Evolutionary conservation across 2,797 vertebrate species (phyloP).

Genomic region (Heterohyrax brucei): DNA sequence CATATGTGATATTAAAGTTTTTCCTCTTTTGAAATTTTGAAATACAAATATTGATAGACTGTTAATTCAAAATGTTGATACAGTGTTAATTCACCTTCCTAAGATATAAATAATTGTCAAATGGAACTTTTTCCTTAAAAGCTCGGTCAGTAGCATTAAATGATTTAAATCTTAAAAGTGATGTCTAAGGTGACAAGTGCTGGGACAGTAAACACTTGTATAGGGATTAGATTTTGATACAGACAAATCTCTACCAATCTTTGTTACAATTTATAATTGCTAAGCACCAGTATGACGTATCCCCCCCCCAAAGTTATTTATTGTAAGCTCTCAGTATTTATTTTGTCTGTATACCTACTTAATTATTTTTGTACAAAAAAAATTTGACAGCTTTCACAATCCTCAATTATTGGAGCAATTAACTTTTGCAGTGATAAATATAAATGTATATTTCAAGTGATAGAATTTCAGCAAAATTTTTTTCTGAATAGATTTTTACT

Average conservation of each 20-base stretch:
- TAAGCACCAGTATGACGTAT: background rate
- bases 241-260: background rate
- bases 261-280: constrained; percentile 36
- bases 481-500: background rate
- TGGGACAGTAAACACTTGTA: background rate
- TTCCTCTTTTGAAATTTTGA: background rate
- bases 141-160: background rate
- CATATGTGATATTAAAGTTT: background rate
- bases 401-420: background rate
- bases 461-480: background rate
- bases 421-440: background rate
- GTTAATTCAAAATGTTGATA: background rate
- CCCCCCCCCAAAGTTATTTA: background rate
- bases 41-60: background rate
- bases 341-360: background rate
- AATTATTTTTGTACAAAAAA: background rate
- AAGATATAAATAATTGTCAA: background rate
- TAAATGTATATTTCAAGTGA: background rate
- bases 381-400: background rate
- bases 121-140: background rate
- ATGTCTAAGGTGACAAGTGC: background rate
- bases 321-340: background rate
- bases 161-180: background rate
- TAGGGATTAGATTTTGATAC: background rate
- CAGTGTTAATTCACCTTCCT: background rate